phyloP scores from a whole-genome alignment of 2,888 invertebrate species.

The Lepidocyrtinus sp. region DNA sequence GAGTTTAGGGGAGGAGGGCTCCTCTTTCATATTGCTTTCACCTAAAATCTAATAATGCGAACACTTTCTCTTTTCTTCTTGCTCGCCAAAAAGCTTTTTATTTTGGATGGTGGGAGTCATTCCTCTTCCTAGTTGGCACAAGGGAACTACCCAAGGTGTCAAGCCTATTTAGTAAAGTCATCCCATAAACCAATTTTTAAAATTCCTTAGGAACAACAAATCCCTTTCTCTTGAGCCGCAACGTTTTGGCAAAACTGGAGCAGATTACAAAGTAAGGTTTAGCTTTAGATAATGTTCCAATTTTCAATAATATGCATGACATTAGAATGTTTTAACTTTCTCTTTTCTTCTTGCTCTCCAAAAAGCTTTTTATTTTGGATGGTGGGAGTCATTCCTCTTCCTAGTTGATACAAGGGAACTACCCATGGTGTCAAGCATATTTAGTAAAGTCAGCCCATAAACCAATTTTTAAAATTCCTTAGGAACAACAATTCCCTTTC shows the following conservation, averaged over 20 bases:
- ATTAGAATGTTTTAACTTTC: too few species aligned
- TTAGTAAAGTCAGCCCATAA: neutral
- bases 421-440: neutral
- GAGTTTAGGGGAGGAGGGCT: slow-evolving; percentile 2
- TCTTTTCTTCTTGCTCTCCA: slow-evolving; percentile 4
- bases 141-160: neutral
- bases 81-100: slow-evolving; percentile 4
- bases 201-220: neutral
- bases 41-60: neutral
- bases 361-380: slow-evolving; percentile 7
- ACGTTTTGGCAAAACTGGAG: neutral
- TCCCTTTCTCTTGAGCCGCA: neutral
- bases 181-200: neutral
- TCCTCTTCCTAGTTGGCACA: neutral
- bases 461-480: neutral
- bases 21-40: slow-evolving; percentile 23
- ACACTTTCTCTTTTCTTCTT: slow-evolving; percentile 21
- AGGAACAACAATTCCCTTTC: neutral
- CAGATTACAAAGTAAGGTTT: too few species aligned
- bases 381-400: slow-evolving; percentile 4
- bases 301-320: too few species aligned
- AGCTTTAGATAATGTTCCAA: too few species aligned
- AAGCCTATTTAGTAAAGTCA: too few species aligned
- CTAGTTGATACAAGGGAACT: neutral
- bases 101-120: neutral